Percentiles rank a stretch among this genome's conserved stretches.
Evolutionary conservation across 1,140 invertebrate species (phyloP).

Genomic region (Euwallacea similis): DNA sequence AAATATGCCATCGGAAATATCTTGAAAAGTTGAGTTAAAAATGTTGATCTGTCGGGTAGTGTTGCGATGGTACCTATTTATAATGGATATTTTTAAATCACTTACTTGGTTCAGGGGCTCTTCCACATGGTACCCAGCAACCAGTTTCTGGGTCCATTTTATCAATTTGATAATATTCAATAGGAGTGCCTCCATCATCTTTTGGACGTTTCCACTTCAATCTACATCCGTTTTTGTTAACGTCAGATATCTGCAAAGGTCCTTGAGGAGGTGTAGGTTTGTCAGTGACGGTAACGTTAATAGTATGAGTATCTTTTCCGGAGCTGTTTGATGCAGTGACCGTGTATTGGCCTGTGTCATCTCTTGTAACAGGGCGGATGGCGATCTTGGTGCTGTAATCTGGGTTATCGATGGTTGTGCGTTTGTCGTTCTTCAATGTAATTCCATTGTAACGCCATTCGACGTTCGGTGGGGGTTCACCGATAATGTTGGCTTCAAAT

Average conservation of each 20-base stretch:
- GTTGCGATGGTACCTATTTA: neutral
- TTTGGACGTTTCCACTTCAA: conserved; percentile 92
- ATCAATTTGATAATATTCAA: conserved; percentile 93
- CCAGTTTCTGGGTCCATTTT: conserved; percentile 92
- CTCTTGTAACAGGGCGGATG: conserved; percentile 76
- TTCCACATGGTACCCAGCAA: conserved; percentile 90
- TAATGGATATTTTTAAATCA: conserved; percentile 1
- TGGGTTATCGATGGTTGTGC: conserved; percentile 76
- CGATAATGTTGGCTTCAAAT: conserved; percentile 87
- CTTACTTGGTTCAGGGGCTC: conserved; percentile 75
- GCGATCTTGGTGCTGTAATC: conserved; percentile 88
- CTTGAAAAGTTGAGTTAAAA: too few relatives aligned
- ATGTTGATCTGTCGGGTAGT: too few relatives aligned
- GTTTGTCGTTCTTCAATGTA: conserved; percentile 59
- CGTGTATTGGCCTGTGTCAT: conserved; percentile 87
- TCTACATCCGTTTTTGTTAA: conserved; percentile 91
- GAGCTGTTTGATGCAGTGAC: conserved; percentile 82
- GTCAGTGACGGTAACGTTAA: conserved; percentile 90
- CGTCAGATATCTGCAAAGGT: conserved; percentile 85
- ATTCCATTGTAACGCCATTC: conserved; percentile 80
- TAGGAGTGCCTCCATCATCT: conserved; percentile 84
- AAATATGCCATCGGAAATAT: too few relatives aligned
- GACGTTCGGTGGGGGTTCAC: conserved; percentile 87
- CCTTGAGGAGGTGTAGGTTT: conserved; percentile 86
- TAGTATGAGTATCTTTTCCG: conserved; percentile 84